Percentiles rank a stretch among this genome's conserved stretches.
These are phyloP conservation scores for Lordiphosa fenestrarum DNA, from an alignment of 2,888 invertebrate species.

Conservation along the genomic window DNA sequence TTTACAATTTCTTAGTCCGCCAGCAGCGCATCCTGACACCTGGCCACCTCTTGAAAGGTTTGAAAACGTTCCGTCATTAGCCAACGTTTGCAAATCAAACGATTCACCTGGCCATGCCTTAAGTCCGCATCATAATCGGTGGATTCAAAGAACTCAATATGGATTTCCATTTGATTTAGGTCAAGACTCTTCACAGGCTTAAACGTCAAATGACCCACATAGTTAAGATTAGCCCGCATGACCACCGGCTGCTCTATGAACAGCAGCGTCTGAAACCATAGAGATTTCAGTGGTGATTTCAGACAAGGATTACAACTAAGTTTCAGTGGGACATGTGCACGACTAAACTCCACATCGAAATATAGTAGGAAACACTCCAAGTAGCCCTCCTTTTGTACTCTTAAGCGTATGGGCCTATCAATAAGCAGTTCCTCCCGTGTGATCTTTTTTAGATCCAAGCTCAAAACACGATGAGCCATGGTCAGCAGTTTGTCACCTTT, in stretches of 20 bases:
- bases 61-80: constrained; percentile 35
- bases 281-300: constrained; percentile 8
- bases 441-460: constrained; percentile 28
- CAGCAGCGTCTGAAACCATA: constrained; percentile 53
- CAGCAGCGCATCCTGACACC: constrained; percentile 43
- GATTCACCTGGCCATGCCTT: background rate
- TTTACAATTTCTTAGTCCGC: background rate
- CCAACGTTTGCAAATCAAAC: constrained; percentile 45
- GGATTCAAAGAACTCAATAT: constrained; percentile 35
- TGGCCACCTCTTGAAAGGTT: constrained; percentile 32
- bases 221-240: constrained; percentile 29
- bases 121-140: background rate
- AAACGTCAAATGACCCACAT: constrained; percentile 42
- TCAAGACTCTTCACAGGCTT: constrained; percentile 3
- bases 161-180: constrained; percentile 40
- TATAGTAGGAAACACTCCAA: constrained; percentile 52
- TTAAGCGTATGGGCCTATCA: constrained; percentile 26
- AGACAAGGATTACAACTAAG: constrained; percentile 56
- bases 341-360: constrained; percentile 59
- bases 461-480: constrained; percentile 37
- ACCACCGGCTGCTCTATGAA: constrained; percentile 49
- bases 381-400: constrained; percentile 26
- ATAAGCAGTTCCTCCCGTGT: constrained; percentile 28
- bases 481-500: constrained; percentile 35
- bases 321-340: constrained; percentile 23